Evolutionary conservation across 2,113 vertebrate genomes (phyloP), one percentile per base, ranked within the genome.

Genomic region (Nothobranchius furzeri): DNA sequence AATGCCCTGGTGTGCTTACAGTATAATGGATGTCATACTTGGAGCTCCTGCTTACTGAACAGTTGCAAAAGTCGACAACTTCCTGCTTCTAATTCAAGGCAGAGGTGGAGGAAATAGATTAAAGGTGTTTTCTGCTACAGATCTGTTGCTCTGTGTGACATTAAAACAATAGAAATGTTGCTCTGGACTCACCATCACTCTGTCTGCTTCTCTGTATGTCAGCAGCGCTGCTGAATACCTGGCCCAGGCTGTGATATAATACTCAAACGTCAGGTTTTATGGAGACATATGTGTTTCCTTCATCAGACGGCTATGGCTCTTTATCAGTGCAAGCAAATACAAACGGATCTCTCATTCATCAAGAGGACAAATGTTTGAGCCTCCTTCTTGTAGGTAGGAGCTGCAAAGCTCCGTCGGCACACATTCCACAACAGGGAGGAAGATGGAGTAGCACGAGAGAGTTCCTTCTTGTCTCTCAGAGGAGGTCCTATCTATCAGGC

Each of bases 401-500:
- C 47, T 24, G 58, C 9, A 67, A 30, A 6, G 35, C 51, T 0
- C 43, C 30, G 70, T 63, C 60, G 9, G 53, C 37, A 14, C 57
- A 15, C 52, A 59, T 52, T 67, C 47, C 24, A 12, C 66, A 74
- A 43, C 57, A 42, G 10, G 17, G 43, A 24, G 5, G 12, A 80
- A 54, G 73, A 73, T 46, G 49, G 46, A 66, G 71, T 12, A 42
- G 24, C 25, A 53, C 5, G 3, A 52, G 37, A 24, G 62, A 12
- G 51, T 46, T 73, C 35, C 24, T 49, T 35, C 35, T 46, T 24
- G 62, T 58, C 40, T 76, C 75, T 77, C 76, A 37, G 83, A 70
- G 80, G 85, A 67, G 83, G 73, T 83, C 68, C 49, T 47, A 72
- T 79, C 55, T 53, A 47, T 80, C 71, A 68, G 62, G 52, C 55